phyloP scores from a whole-genome alignment of 2,888 invertebrate species.

The Andricus curvator region DNA sequence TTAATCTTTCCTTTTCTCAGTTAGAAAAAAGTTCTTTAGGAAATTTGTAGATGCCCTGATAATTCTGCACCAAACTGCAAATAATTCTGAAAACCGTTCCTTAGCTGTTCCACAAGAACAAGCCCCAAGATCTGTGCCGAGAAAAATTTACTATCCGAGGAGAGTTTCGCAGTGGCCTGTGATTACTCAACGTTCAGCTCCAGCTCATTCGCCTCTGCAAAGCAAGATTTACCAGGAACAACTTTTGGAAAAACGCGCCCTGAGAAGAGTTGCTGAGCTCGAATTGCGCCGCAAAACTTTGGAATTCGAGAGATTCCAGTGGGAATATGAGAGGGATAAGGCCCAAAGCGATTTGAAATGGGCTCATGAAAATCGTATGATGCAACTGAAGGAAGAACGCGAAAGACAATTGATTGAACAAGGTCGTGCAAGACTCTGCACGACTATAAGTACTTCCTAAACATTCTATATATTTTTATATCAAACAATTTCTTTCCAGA shows the following conservation, averaged over 20 bases:
- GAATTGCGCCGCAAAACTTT: slow-evolving; percentile 68
- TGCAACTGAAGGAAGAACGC: slow-evolving; percentile 69
- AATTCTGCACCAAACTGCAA: not conserved
- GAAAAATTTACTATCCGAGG: slow-evolving; percentile 53
- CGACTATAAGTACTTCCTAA: not conserved
- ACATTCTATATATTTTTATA: not conserved
- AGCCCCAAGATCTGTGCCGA: slow-evolving; percentile 41
- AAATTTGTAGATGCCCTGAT: slow-evolving; percentile 12
- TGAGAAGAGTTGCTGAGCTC: slow-evolving; percentile 66
- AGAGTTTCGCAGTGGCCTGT: slow-evolving; percentile 61
- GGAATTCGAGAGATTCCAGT: slow-evolving; percentile 67
- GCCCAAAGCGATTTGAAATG: slow-evolving; percentile 65
- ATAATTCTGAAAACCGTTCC: slow-evolving; percentile 19
- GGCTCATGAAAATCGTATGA: slow-evolving; percentile 68
- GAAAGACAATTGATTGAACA: slow-evolving; percentile 65
- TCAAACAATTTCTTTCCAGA: not conserved
- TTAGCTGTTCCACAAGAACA: slow-evolving; percentile 26
- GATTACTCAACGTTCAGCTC: slow-evolving; percentile 50
- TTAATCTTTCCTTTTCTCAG: not conserved
- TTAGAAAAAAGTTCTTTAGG: not conserved
- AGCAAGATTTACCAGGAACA: slow-evolving; percentile 68
- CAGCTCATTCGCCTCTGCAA: slow-evolving; percentile 61
- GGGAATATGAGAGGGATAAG: slow-evolving; percentile 69
- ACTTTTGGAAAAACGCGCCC: slow-evolving; percentile 64
- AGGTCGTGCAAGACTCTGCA: slow-evolving; percentile 52